Conservation (phyloP, 2,888 invertebrate species). For the Phymatocera aterrima region DNA sequence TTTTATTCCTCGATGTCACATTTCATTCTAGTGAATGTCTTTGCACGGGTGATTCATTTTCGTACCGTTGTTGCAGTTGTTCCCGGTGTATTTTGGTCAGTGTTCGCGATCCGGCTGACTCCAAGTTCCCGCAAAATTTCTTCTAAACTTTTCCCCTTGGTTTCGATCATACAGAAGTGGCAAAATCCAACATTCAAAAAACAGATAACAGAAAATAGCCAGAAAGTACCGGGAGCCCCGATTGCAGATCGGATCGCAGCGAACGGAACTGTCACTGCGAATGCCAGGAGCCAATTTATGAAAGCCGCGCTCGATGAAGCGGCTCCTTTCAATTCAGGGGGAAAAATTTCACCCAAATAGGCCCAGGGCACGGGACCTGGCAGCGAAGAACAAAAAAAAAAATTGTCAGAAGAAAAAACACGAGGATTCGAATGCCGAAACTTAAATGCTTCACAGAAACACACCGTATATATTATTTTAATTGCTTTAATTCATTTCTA, state of each 20-base stretch:
- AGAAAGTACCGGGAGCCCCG: conserved; percentile 74
- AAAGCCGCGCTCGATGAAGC: conserved; percentile 71
- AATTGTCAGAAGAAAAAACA: neutral
- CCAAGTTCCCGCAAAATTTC: conserved; percentile 71
- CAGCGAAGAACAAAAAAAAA: neutral
- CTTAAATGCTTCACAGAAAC: neutral
- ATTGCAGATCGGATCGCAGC: conserved; percentile 68
- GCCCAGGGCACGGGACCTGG: conserved; percentile 76
- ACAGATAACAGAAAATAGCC: conserved; percentile 76
- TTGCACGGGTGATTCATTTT: neutral
- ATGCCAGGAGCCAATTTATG: conserved; percentile 74
- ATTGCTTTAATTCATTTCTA: no score
- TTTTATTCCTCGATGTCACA: no score
- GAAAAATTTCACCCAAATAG: conserved; percentile 76
- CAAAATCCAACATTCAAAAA: conserved; percentile 75
- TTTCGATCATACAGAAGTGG: conserved; percentile 76
- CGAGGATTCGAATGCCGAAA: no score
- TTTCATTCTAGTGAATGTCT: no score
- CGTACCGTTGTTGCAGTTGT: no score
- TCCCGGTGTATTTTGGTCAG: neutral
- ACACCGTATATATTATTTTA: neutral
- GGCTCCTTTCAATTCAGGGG: conserved; percentile 71
- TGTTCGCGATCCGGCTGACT: conserved; percentile 2
- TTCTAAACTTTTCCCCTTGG: conserved; percentile 73
- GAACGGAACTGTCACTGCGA: conserved; percentile 73